These are phyloP conservation scores for Pseudanteris insignis DNA, from an alignment of 2,888 invertebrate species.

Conservation along the genomic window DNA sequence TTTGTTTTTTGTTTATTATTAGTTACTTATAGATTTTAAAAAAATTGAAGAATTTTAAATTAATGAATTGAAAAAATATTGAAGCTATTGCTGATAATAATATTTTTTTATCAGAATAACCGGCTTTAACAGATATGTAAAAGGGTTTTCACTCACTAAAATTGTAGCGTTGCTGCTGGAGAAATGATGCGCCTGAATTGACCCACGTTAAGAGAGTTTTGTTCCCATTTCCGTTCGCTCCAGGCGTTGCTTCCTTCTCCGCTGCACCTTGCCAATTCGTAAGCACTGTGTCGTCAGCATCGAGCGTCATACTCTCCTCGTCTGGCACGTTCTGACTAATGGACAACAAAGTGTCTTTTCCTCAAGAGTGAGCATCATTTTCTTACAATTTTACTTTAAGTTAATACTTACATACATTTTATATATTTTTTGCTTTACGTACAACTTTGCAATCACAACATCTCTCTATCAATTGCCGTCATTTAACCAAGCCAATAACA, in stretches of 20 bases:
- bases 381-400: too few species aligned
- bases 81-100: constrained; percentile 19
- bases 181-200: constrained; percentile 34
- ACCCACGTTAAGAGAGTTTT: constrained; percentile 19
- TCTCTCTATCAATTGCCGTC: too few species aligned
- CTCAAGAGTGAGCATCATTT: too few species aligned
- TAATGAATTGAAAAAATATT: too few species aligned
- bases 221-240: constrained; percentile 35
- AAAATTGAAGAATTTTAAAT: too few species aligned
- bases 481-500: too few species aligned
- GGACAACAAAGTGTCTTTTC: constrained; percentile 42
- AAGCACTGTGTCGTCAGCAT: constrained; percentile 33
- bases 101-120: constrained; percentile 13
- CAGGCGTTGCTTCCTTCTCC: constrained; percentile 33
- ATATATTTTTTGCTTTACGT: too few species aligned
- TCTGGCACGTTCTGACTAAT: constrained; percentile 41
- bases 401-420: too few species aligned
- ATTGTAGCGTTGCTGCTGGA: constrained; percentile 25
- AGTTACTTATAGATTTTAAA: too few species aligned
- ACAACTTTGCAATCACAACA: too few species aligned
- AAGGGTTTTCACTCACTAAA: constrained; percentile 25
- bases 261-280: constrained; percentile 34
- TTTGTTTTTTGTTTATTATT: too few species aligned
- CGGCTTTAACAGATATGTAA: constrained; percentile 9
- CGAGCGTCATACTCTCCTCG: constrained; percentile 29